Conservation (phyloP, 2,888 invertebrate species). For the Chrysolina americana region DNA sequence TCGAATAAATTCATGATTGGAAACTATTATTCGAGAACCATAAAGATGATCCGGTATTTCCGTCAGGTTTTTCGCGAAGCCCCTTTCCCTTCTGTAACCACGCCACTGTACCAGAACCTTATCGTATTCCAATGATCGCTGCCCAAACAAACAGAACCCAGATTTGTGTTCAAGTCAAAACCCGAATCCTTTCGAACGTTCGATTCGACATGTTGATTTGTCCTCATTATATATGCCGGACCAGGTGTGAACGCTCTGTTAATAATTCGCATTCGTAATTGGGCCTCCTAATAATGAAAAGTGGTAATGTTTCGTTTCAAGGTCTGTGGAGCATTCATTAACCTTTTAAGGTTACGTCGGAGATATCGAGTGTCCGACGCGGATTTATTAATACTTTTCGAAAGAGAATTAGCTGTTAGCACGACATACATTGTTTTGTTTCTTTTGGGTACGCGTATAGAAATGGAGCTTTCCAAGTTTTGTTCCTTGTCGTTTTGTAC, state of each 20-base stretch:
- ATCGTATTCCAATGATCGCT: not conserved
- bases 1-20: too few species aligned
- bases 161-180: conserved; percentile 19
- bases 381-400: conserved; percentile 24
- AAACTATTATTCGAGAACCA: too few species aligned
- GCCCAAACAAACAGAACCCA: conserved; percentile 23
- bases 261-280: conserved; percentile 64
- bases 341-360: conserved; percentile 67
- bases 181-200: conserved; percentile 17
- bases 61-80: too few species aligned
- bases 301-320: conserved; percentile 61
- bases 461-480: too few species aligned
- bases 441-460: not conserved
- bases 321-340: conserved; percentile 68
- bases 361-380: conserved; percentile 31
- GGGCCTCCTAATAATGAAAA: conserved; percentile 56
- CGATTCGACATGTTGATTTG: conserved; percentile 45
- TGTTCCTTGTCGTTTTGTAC: too few species aligned
- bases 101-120: not conserved
- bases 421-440: not conserved
- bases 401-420: conserved; percentile 16
- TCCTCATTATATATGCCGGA: conserved; percentile 52
- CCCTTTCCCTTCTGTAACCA: not conserved
- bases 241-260: conserved; percentile 63
- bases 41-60: too few species aligned